These are phyloP conservation scores for Lophotis ruficrista DNA, from an alignment of 2,113 vertebrate species.

Conservation along the genomic window DNA sequence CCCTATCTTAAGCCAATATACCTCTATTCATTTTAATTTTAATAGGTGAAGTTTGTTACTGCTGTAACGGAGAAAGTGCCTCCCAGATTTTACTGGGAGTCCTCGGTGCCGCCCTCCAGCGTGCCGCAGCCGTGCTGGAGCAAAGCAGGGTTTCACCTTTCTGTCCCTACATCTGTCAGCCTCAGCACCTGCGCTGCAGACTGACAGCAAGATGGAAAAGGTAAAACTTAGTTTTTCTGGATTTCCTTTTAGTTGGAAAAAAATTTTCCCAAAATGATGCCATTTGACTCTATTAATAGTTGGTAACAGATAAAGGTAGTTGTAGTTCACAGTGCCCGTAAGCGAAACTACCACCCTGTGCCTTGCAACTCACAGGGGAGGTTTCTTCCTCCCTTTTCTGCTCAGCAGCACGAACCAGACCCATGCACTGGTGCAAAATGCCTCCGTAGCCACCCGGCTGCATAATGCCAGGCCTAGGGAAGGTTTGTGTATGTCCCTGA, in stretches of 20 bases:
- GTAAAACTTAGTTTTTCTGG: background rate
- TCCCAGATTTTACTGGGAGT: background rate
- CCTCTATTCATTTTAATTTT: background rate
- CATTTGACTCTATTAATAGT: background rate
- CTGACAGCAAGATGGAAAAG: background rate
- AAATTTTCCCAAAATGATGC: background rate
- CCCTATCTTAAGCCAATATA: background rate
- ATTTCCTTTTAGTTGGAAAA: background rate
- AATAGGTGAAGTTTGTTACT: background rate
- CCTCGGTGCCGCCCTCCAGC: background rate
- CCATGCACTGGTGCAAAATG: background rate
- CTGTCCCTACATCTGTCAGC: background rate
- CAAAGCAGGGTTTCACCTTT: background rate
- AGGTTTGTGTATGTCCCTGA: background rate
- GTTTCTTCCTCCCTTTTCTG: background rate
- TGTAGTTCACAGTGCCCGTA: background rate
- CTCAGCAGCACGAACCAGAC: background rate
- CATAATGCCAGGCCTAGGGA: background rate
- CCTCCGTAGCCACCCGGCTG: background rate
- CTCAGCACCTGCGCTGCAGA: background rate
- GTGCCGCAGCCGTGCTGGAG: accelerated
- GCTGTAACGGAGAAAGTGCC: background rate
- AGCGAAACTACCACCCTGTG: background rate
- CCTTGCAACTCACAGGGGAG: background rate
- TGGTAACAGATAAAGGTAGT: background rate